Evolutionary conservation across 1,140 invertebrate species (phyloP), one percentile per base, ranked within the genome.

Genomic region (Platyscapa corneri): DNA sequence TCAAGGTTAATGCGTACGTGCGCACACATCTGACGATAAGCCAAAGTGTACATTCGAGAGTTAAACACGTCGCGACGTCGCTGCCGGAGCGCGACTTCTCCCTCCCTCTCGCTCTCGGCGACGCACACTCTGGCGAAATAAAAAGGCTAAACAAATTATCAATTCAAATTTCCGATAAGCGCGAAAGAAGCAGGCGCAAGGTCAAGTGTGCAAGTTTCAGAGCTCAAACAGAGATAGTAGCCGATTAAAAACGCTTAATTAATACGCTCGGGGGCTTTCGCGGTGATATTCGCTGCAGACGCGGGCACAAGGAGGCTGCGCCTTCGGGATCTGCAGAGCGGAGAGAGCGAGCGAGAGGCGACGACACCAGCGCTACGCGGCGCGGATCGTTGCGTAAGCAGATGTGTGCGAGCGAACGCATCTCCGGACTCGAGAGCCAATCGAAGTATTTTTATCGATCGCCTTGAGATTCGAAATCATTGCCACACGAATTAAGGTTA

Each of bases 101-200:
- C 39, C 20, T 30, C 10, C 10, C 64, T 7, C 27, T 42, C 3
- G 7, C 46, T 76, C 18, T 49, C 10, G 42, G 75, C n/a, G 37
- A 39, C 0, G 18, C 46, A 64, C 20, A 72, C 16, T 3, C 39
- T n/a, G 30, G 23, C 14, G 53, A 60, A 77, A 83, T 75, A 67
- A 83, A 83, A 74, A 64, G 34, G 34, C n/a, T 37, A 64, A 67
- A 10, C 27, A 6, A 77, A 83, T 77, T 76, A 83, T 83, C 60
- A 76, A 83, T 83, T 83, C 39, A 67, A 77, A 83, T 83, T 77
- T 37, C 0, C 49, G 77, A 85, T 80, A 80, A 85, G 67, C 32
- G n/a, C 37, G 18, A 60, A 30, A 64, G 39, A 80, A 79, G 77
- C 67, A 75, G 37, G 34, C 77, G 77, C 77, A 80, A 85, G 83